Conservation (phyloP, 2,888 invertebrate genomes). For the Cylloceria caligata region DNA sequence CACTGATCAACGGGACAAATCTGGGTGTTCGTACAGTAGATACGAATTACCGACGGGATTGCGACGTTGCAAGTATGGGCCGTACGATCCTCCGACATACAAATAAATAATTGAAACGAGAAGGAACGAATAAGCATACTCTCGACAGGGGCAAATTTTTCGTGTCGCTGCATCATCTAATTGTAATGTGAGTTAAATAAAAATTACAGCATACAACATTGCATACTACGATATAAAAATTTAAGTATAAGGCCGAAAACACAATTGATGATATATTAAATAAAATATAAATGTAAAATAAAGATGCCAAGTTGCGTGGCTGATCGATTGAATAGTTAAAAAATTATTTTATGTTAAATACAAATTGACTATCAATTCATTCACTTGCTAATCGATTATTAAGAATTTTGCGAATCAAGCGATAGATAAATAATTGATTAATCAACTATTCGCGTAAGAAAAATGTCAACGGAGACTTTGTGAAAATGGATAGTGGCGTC, state of each 20-base stretch:
- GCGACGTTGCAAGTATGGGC: constrained; percentile 14
- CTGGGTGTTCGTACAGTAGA: constrained; percentile 59
- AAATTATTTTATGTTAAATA: background rate
- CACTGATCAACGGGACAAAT: constrained; percentile 69
- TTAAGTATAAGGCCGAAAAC: constrained; percentile 1
- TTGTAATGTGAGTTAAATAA: background rate
- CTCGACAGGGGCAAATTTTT: background rate
- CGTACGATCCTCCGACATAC: constrained; percentile 10
- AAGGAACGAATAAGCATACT: constrained; percentile 1
- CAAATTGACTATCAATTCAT: background rate
- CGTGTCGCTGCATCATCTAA: constrained; percentile 10
- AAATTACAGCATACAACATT: constrained; percentile 28
- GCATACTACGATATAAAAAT: constrained; percentile 13
- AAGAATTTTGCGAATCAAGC: background rate
- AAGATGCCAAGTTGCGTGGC: constrained; percentile 2
- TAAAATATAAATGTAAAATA: background rate
- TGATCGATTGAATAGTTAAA: background rate
- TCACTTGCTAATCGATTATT: background rate
- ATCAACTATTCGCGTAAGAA: background rate
- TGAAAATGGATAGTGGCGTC: background rate
- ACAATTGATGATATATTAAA: constrained; percentile 1
- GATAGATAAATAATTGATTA: background rate
- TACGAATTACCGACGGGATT: constrained; percentile 7
- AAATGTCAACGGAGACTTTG: background rate
- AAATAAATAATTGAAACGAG: constrained; percentile 12